Percentiles rank a stretch among this genome's conserved stretches.
Conservation (phyloP, 2,888 invertebrate species). For the Dascillus cervinus region DNA sequence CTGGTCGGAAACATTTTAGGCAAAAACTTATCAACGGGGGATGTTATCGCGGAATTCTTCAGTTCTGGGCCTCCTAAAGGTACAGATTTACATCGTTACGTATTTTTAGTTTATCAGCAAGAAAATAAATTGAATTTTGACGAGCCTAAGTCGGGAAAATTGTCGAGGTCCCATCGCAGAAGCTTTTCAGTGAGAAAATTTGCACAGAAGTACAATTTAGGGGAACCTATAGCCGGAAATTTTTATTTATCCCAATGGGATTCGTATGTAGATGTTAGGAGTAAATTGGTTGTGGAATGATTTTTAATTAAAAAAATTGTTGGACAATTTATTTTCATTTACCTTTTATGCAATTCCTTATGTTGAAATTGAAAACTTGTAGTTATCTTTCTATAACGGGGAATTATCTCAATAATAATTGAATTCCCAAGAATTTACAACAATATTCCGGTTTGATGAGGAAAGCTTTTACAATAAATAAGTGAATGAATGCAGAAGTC, state of each 20-base stretch:
- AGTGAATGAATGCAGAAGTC: too few species aligned
- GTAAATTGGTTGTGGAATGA: too few species aligned
- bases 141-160: slow-evolving; percentile 9
- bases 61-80: slow-evolving; percentile 64
- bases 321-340: too few species aligned
- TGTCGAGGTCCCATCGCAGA: slow-evolving; percentile 23
- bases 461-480: too few species aligned
- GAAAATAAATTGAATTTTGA: slow-evolving; percentile 40
- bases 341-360: too few species aligned
- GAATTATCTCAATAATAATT: too few species aligned
- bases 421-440: too few species aligned
- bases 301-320: too few species aligned
- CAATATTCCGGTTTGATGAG: too few species aligned
- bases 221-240: slow-evolving; percentile 54
- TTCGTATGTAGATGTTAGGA: slow-evolving; percentile 43
- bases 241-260: slow-evolving; percentile 50
- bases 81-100: slow-evolving; percentile 66
- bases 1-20: slow-evolving; percentile 66
- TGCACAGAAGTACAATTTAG: slow-evolving; percentile 50
- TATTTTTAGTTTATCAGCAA: slow-evolving; percentile 64
- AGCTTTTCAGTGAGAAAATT: slow-evolving; percentile 51
- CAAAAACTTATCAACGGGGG: slow-evolving; percentile 52
- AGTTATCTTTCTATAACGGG: too few species aligned
- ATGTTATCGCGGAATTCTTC: slow-evolving; percentile 56
- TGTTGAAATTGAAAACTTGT: too few species aligned